A percentile compares a stretch with the other conserved stretches of the same genome.
Conservation (phyloP, 2,113 vertebrate species). For the Salvelinus fontinalis region DNA sequence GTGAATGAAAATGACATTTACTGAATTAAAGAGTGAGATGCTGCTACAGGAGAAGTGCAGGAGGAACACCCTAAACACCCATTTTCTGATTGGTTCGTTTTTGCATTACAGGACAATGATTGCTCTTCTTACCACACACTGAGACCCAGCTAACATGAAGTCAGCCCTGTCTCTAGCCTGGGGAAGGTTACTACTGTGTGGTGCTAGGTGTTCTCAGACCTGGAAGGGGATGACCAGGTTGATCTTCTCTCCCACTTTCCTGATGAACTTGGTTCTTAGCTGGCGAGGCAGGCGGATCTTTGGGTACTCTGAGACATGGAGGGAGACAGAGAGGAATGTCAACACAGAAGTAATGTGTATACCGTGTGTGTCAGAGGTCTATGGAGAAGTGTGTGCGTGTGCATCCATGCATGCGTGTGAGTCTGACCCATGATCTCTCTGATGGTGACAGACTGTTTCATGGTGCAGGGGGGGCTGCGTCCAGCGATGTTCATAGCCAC, state of each 20-base stretch:
- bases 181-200: background rate
- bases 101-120: too few species aligned
- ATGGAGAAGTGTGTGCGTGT: background rate
- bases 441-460: conserved; percentile 82
- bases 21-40: background rate
- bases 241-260: conserved; percentile 81
- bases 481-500: conserved; percentile 83
- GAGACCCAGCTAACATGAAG: too few species aligned
- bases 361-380: background rate
- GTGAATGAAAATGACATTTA: background rate
- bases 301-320: conserved; percentile 80
- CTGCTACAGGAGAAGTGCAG: too few species aligned
- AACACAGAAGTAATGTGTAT: background rate
- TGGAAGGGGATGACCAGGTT: conserved; percentile 91
- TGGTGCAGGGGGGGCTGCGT: conserved; percentile 74
- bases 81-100: too few species aligned
- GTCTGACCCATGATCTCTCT: conserved; percentile 83
- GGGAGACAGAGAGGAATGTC: background rate
- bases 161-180: too few species aligned
- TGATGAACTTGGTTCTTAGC: conserved; percentile 80
- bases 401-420: background rate
- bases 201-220: conserved; percentile 66
- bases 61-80: too few species aligned
- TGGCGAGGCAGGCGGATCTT: conserved; percentile 87
- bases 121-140: too few species aligned